Evolutionary conservation across 2,888 invertebrate species (phyloP).

Genomic region (Machimus rusticus): DNA sequence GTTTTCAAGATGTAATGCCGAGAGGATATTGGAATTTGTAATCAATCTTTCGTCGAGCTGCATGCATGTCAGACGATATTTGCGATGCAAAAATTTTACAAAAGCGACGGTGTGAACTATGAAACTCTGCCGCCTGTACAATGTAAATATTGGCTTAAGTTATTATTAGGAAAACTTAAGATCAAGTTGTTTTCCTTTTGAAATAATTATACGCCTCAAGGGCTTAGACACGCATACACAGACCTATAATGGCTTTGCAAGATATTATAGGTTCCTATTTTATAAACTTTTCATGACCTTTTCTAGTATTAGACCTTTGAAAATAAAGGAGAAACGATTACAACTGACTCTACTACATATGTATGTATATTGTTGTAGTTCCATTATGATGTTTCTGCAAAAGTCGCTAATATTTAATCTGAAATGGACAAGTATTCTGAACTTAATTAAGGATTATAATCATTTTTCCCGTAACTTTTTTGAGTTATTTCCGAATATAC

Average conservation of each 20-base stretch:
- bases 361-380: too few relatives aligned
- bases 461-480: too few relatives aligned
- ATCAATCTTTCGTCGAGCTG: slow-evolving; percentile 6
- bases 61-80: not conserved
- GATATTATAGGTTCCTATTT: too few relatives aligned
- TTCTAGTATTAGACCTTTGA: not conserved
- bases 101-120: not conserved
- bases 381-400: too few relatives aligned
- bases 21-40: slow-evolving; percentile 31
- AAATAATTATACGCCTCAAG: not conserved
- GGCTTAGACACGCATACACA: not conserved
- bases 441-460: too few relatives aligned
- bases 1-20: not conserved
- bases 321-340: not conserved
- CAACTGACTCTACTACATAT: too few relatives aligned
- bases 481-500: too few relatives aligned
- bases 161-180: not conserved
- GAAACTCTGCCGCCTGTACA: not conserved
- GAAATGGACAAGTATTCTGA: too few relatives aligned
- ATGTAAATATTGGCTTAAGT: not conserved
- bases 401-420: too few relatives aligned
- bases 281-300: not conserved
- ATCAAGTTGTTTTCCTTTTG: not conserved
- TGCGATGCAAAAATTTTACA: not conserved
- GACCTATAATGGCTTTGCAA: too few relatives aligned